Evolutionary conservation across 1,140 invertebrate genomes (phyloP), one percentile per base, ranked within the genome.

Genomic region (Musca domestica): DNA sequence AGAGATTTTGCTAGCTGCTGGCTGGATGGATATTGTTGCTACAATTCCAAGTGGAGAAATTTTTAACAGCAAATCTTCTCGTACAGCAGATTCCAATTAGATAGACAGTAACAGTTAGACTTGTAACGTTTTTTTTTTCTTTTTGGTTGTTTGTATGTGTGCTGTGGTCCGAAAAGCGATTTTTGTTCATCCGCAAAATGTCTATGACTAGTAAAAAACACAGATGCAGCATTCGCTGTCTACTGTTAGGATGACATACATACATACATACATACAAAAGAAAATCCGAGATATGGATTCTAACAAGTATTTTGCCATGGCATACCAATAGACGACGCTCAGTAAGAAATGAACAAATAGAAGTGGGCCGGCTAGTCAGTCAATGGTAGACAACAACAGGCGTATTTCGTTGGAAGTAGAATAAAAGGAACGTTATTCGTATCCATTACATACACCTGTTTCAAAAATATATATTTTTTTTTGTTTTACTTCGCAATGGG

Each of bases 11-110:
- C 34, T 41, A 41, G 10, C 34, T 41, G 34, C 34, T 41, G 34
- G n/a, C n/a, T 20, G 2, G n/a, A 19, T 3, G 49, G 23, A 22
- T 54, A 54, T 56, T 56, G 6, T 10, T 56, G 52, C 52, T 56
- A n/a, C 25, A 56, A 56, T 27, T 56, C n/a, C 52, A 56, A 56
- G 23, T 56, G 52, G 52, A 56, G 52, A 56, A 56, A 56, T 56
- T 56, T 27, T 19, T 52, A 52, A 49, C n/a, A 49, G n/a, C 48
- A 49, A 17, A 9, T 41, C 34, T 41, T 41, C 34, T 41, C 34
- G 25, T 56, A 56, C 52, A 27, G 22, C 15, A 56, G 27, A 56
- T 27, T 27, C 52, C 23, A 56, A 56, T 56, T 56, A 27, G 52
- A 41, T 12, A 41, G 22, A 56, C 52, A 56, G 52, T 56, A 41